Conservation (phyloP, 2,113 vertebrate genomes). For the Clarias batrachus region DNA sequence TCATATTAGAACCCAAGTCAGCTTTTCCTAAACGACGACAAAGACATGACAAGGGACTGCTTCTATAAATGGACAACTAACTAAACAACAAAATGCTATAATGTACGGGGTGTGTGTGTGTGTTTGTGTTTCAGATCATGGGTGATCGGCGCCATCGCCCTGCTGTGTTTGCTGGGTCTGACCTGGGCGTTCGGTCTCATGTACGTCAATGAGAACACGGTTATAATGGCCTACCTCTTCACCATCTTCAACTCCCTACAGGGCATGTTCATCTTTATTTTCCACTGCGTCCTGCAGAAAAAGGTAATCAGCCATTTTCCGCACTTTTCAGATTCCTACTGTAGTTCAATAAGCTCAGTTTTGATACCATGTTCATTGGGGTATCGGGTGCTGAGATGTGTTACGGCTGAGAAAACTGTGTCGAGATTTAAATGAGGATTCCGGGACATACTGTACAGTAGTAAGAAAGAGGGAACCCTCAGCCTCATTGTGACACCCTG, state of each 20-base stretch:
- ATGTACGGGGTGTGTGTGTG: conserved; percentile 25
- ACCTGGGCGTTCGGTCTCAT: conserved; percentile 99
- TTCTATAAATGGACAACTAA: background rate
- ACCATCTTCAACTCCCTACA: conserved; percentile 99
- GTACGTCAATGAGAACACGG: conserved; percentile 99
- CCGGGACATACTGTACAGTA: no score
- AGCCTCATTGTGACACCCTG: no score
- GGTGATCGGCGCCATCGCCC: conserved; percentile 96
- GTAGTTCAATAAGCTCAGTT: no score
- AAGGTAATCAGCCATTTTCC: conserved; percentile 76
- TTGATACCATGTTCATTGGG: no score
- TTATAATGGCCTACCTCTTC: conserved; percentile 99
- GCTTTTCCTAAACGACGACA: background rate
- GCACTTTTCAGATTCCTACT: no score
- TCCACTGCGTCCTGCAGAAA: conserved; percentile 99
- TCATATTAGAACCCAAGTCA: no score
- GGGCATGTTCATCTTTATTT: conserved; percentile 99
- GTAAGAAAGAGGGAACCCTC: no score
- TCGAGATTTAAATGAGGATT: no score
- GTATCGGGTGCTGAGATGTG: no score
- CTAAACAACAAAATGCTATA: background rate
- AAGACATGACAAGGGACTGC: background rate
- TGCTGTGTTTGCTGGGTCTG: conserved; percentile 94
- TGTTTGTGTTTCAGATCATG: conserved; percentile 72
- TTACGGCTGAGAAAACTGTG: no score